Conservation (phyloP, 2,113 vertebrate genomes). For the Tamias sibiricus region DNA sequence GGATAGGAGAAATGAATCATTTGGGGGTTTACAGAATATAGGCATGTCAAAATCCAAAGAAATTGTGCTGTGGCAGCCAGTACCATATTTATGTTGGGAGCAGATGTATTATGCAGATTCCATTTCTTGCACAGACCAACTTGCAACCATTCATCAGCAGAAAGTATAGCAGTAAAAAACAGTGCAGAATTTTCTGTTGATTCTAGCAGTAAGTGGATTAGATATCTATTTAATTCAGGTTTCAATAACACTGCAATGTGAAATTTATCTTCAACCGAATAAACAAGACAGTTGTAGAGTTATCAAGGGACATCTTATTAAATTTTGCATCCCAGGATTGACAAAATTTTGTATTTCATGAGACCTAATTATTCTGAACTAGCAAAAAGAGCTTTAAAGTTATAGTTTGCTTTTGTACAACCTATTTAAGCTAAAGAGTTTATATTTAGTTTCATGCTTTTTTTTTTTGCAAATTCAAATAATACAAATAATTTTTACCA, state of each 20-base stretch:
- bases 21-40: background rate
- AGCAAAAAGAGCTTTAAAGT: constrained; percentile 40
- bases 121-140: background rate
- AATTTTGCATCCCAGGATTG: constrained; percentile 9
- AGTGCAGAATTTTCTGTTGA: constrained; percentile 67
- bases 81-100: background rate
- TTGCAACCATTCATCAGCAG: constrained; percentile 64
- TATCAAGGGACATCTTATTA: constrained; percentile 27
- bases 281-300: background rate
- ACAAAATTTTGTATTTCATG: constrained; percentile 13
- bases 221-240: constrained; percentile 54
- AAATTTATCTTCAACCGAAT: constrained; percentile 58
- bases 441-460: background rate
- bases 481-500: background rate
- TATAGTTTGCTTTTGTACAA: background rate
- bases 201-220: constrained; percentile 69
- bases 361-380: constrained; percentile 25
- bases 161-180: constrained; percentile 25
- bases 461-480: background rate
- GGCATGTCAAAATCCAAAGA: constrained; percentile 1
- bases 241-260: constrained; percentile 56
- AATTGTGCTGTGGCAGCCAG: constrained; percentile 49
- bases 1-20: constrained; percentile 8
- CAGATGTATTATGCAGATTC: constrained; percentile 50
- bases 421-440: background rate